A percentile compares a stretch with the other conserved stretches of the same genome.
Conservation (phyloP, 1,140 invertebrate genomes). For the Drosophila grimshawi region DNA sequence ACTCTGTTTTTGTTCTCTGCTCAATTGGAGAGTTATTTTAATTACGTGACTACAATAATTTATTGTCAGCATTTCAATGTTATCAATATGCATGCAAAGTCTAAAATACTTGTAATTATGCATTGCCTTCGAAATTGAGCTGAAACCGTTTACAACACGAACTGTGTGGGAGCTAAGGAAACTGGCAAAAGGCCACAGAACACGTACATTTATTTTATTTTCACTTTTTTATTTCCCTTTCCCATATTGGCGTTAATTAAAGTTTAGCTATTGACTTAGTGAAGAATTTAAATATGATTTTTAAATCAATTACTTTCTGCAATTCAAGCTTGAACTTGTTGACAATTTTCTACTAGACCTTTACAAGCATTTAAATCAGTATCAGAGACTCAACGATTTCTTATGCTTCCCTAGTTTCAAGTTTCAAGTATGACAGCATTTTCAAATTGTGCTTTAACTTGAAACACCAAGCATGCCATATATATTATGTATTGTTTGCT, state of each 20-base stretch:
- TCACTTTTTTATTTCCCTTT: too few species aligned
- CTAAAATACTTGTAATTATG: conserved; percentile 17
- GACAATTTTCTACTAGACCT: too few species aligned
- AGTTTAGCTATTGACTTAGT: not conserved
- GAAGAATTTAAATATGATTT: not conserved
- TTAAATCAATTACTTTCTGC: too few species aligned
- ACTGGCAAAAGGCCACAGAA: conserved; percentile 14
- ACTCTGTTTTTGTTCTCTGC: not conserved
- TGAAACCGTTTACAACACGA: conserved; percentile 1
- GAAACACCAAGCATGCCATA: not conserved
- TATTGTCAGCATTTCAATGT: conserved; percentile 9
- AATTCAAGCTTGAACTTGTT: too few species aligned
- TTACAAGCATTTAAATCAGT: too few species aligned
- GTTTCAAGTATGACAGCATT: not conserved
- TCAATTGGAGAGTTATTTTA: conserved; percentile 27
- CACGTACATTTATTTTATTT: conserved; percentile 14
- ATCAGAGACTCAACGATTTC: too few species aligned
- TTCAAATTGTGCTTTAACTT: not conserved
- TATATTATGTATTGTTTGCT: too few species aligned
- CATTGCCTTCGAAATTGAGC: conserved; percentile 25
- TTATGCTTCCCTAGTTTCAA: too few species aligned
- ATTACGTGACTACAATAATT: conserved; percentile 38
- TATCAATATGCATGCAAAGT: conserved; percentile 2
- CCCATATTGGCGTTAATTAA: not conserved
- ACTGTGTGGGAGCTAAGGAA: conserved; percentile 5